Evolutionary conservation across 2,113 vertebrate genomes (phyloP).

Genomic region (Porphyrio hochstetteri): DNA sequence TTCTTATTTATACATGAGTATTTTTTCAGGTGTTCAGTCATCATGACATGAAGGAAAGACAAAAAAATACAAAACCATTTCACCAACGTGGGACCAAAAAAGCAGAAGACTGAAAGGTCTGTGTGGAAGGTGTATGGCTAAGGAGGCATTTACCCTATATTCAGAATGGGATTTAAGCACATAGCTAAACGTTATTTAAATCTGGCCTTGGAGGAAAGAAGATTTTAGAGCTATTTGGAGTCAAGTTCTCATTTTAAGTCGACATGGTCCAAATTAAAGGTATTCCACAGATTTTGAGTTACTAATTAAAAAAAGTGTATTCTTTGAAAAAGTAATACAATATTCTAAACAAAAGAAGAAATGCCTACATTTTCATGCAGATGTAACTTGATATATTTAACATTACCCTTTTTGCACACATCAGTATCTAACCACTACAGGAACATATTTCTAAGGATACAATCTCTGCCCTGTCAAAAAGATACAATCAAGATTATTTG

Average conservation of each 20-base stretch:
- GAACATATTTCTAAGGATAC: background rate
- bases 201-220: background rate
- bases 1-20: background rate
- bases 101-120: background rate
- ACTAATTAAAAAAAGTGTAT: background rate
- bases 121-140: background rate
- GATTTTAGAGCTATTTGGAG: background rate
- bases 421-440: background rate
- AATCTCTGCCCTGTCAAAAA: background rate
- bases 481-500: background rate
- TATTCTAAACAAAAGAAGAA: background rate
- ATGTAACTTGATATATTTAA: background rate
- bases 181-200: background rate
- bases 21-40: constrained; percentile 11
- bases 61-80: background rate
- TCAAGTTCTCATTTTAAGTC: background rate
- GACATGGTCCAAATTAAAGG: background rate
- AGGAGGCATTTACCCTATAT: background rate
- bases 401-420: background rate
- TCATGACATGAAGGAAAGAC: background rate
- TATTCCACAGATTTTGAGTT: background rate
- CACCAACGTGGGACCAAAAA: background rate
- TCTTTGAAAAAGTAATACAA: background rate
- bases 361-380: background rate
- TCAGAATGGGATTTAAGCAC: background rate